Conservation (phyloP, 2,797 vertebrate species). For the Tiaroga cobitis region DNA sequence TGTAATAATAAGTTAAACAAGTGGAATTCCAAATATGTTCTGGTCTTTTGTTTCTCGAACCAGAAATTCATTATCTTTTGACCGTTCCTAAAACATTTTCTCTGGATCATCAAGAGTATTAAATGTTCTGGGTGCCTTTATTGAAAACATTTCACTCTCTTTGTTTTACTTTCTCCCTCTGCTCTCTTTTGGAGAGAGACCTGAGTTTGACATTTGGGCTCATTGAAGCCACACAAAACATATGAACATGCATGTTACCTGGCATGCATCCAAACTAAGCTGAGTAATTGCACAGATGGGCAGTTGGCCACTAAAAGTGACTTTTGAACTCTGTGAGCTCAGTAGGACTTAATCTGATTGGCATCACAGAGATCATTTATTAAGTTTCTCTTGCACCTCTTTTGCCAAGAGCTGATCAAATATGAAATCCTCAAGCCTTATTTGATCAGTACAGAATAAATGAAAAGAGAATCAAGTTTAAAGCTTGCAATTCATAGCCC, state of each 20-base stretch:
- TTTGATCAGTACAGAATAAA: conserved; percentile 18
- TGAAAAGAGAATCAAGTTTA: neutral
- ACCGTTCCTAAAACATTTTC: conserved; percentile 49
- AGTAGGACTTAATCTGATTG: conserved; percentile 58
- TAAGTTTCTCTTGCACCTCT: conserved; percentile 37
- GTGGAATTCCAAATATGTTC: too few species aligned
- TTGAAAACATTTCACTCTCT: neutral
- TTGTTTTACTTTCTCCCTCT: conserved; percentile 14
- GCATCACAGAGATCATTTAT: conserved; percentile 54
- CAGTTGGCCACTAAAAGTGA: conserved; percentile 36
- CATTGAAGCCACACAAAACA: neutral
- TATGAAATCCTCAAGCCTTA: neutral
- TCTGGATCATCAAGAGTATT: conserved; percentile 37
- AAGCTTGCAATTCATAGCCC: neutral
- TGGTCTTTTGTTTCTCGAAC: conserved; percentile 11
- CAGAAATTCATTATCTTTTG: conserved; percentile 27
- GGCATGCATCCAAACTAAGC: conserved; percentile 3
- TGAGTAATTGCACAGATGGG: neutral
- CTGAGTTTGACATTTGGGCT: neutral
- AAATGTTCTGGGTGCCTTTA: neutral
- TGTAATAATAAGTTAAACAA: too few species aligned
- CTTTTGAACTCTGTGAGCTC: conserved; percentile 58
- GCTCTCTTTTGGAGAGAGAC: neutral
- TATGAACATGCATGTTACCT: neutral
- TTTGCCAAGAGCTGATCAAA: neutral